phyloP scores from a whole-genome alignment of 2,797 vertebrate genomes.

The Enteromius thamalakanensis region DNA sequence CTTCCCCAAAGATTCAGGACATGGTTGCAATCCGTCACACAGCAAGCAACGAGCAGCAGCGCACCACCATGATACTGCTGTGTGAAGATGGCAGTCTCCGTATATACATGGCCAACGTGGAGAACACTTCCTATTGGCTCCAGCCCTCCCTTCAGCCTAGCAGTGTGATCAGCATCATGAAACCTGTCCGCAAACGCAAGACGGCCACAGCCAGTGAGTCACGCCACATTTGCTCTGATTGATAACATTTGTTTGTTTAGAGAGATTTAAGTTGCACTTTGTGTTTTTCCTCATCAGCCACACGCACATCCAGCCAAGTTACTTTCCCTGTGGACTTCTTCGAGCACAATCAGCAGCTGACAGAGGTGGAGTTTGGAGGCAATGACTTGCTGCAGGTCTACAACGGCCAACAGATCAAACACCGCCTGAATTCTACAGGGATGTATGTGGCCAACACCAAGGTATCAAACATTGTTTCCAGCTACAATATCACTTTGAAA shows the following conservation, averaged over 20 bases:
- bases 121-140: conserved; percentile 98
- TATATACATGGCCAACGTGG: conserved; percentile 98
- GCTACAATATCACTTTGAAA: background rate
- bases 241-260: background rate
- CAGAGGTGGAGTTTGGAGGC: conserved; percentile 96
- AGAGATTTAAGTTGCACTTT: background rate
- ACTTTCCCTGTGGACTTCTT: conserved; percentile 99
- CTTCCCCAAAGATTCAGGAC: conserved; percentile 89
- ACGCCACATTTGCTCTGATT: background rate
- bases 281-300: conserved; percentile 74
- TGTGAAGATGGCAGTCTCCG: conserved; percentile 97
- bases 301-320: conserved; percentile 93
- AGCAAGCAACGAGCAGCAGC: conserved; percentile 96
- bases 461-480: conserved; percentile 72
- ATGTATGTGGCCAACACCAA: conserved; percentile 99
- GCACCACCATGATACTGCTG: conserved; percentile 97
- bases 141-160: conserved; percentile 96
- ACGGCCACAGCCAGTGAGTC: conserved; percentile 88
- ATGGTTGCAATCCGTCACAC: conserved; percentile 99
- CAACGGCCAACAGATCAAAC: conserved; percentile 98
- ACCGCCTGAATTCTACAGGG: conserved; percentile 96
- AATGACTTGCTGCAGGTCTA: conserved; percentile 98
- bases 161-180: conserved; percentile 97
- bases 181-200: conserved; percentile 96
- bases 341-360: conserved; percentile 98